Evolutionary conservation across 1,140 invertebrate genomes (phyloP), one percentile per base, ranked within the genome.

Genomic region (Zaprionus davidi): DNA sequence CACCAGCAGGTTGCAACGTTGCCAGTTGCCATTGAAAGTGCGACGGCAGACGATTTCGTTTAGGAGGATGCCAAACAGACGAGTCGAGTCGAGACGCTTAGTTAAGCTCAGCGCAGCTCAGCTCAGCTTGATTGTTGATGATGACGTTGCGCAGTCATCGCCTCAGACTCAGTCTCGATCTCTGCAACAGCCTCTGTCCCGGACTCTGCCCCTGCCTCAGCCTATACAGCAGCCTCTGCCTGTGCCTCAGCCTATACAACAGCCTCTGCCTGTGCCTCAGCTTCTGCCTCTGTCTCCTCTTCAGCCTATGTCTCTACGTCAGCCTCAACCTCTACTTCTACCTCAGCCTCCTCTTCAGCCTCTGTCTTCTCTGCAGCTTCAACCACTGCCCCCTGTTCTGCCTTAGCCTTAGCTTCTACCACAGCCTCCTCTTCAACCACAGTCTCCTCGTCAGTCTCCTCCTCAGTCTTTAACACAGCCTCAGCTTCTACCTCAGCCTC

Each of bases 11-110:
- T 36, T 28, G 7, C 28, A 31, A 38, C 12, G 24, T 17, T 59
- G 20, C 53, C 55, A 41, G 41, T 55, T 74, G 66, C 82, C 82
- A 85, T 81, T 86, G 82, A 81, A 85, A 86, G 82, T 82, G 41
- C 41, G 6, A 46, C 76, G 34, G 75, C 82, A 88, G 84, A 88
- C 84, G 79, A 86, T 86, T 85, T 85, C 79, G 82, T 85, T 85
- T 85, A 86, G 72, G 76, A 76, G 58, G 74, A 62, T 66, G 26
- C 20, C 38, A 38, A 38, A 20, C 26, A 34, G 44, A 53, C n/a
- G 7, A 44, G 41, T 0, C n/a, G n/a, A 46, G 41, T 3, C 41
- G 36, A 13, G 34, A 36, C 12, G 41, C n/a, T 44, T n/a, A 15
- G 36, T 31, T 31, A 3, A 31, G 31, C 31, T 31, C 41, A 44